These are phyloP conservation scores for Gadus chalcogrammus DNA, from an alignment of 2,113 vertebrate species.

Conservation along the genomic window DNA sequence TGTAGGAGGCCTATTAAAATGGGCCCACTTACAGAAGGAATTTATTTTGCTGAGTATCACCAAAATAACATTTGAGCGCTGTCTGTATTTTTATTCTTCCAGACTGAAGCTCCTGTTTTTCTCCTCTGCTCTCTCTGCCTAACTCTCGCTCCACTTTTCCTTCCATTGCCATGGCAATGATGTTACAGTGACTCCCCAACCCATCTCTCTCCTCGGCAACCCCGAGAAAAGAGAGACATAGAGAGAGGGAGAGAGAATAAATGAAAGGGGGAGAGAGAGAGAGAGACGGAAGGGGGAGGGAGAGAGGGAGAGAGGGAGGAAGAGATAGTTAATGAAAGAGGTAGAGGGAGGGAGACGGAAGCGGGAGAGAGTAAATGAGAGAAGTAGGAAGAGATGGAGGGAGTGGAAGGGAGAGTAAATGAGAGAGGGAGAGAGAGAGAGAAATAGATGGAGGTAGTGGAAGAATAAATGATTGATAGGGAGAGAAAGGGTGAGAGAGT, in stretches of 20 bases:
- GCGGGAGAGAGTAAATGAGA: not conserved
- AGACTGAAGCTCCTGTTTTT: conserved; percentile 31
- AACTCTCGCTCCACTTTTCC: conserved; percentile 32
- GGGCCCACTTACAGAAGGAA: not conserved
- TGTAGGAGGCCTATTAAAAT: not conserved
- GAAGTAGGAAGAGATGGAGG: conserved; percentile 2
- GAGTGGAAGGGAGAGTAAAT: not conserved
- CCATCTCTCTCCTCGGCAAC: conserved; percentile 58
- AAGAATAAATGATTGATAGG: not conserved
- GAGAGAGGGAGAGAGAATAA: not conserved
- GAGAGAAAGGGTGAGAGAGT: not conserved
- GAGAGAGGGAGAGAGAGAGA: not conserved
- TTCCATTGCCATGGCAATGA: conserved; percentile 68
- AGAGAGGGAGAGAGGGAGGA: not conserved
- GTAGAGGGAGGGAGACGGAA: not conserved
- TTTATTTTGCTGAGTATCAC: too few species aligned
- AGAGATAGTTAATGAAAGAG: not conserved
- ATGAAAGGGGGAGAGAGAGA: not conserved
- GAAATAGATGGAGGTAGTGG: too few species aligned
- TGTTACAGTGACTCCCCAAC: conserved; percentile 71
- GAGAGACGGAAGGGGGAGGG: not conserved
- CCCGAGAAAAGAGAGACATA: conserved; percentile 50
- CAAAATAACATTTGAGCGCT: too few species aligned
- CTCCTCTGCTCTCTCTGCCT: conserved; percentile 17
- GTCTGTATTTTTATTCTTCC: not conserved